These are phyloP conservation scores for Stenotaenia linearis DNA, from an alignment of 2,888 invertebrate genomes.

Conservation along the genomic window DNA sequence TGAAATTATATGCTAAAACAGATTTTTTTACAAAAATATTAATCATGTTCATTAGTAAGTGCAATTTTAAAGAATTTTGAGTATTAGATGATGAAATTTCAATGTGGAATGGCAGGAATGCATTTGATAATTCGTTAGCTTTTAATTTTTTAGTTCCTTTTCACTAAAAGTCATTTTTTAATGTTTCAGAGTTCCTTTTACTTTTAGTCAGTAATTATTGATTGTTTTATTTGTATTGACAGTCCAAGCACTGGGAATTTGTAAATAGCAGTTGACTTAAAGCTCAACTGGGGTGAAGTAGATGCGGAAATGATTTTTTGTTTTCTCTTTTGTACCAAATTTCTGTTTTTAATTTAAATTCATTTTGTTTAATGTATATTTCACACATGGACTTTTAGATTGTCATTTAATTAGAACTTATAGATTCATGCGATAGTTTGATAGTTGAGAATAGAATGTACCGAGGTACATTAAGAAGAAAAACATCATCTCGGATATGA, in stretches of 20 bases:
- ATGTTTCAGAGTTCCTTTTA: background rate
- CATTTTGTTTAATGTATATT: background rate
- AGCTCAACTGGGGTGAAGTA: background rate
- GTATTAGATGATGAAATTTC: background rate
- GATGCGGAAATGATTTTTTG: background rate
- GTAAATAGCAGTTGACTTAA: background rate
- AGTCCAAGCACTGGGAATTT: conserved; percentile 17
- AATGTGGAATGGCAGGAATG: conserved; percentile 2
- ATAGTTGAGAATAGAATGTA: conserved; percentile 1
- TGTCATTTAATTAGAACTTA: background rate
- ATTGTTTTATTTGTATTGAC: background rate
- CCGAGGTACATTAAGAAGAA: background rate
- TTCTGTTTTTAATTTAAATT: background rate
- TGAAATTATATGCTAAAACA: background rate
- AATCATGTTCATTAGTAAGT: background rate
- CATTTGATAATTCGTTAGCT: background rate
- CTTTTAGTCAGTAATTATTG: background rate
- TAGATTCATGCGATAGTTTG: background rate
- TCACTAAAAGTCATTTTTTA: background rate
- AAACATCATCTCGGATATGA: background rate
- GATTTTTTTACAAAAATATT: background rate
- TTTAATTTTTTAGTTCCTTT: background rate
- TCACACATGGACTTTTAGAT: background rate
- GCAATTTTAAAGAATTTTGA: background rate
- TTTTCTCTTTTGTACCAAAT: background rate